Evolutionary conservation across 2,113 vertebrate species (phyloP), one percentile per base, ranked within the genome.

Genomic region (Sula dactylatra): DNA sequence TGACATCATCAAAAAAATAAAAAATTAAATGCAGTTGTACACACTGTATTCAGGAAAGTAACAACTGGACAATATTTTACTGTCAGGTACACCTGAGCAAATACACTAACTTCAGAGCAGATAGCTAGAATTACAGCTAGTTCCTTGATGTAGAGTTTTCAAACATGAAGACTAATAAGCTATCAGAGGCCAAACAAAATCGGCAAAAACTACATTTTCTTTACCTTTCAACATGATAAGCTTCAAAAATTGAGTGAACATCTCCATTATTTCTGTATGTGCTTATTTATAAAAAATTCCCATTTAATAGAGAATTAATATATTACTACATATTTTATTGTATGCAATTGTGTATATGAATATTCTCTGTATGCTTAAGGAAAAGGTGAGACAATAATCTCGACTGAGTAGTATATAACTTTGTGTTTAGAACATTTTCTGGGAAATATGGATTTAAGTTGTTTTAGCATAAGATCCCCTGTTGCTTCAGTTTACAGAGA

Each of bases 231-330:
- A 34, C 11, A 40, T 12, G 40, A 65, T 19, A 15, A 94, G 49
- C 14, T 47, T n/a, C 16, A 82, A 9, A 61, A 85, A 45, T 12
- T 54, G 21, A 70, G 29, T 29, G 10, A 76, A 55, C 20, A 56
- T 31, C 13, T 66, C 0, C 0, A 72, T 50, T 74, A 62, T 4
- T 56, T 13, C 7, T 66, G 4, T n/a, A 83, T 11, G 10, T n/a
- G 7, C 4, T 73, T 82, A 49, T 44, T 18, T 32, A 58, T 16
- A 9, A 79, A 49, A 80, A 38, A 1, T 2, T 20, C 22, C 12
- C 2, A 10, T 20, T 78, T 56, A 73, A 69, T 26, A 71, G 8
- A 45, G 31, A 50, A 79, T 82, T 20, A 38, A 52, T 36, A 31
- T 22, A 44, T 79, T 76, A 54, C 20, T 38, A 22, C 21, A 49